Evolutionary conservation across 1,140 invertebrate species (phyloP), one percentile per base, ranked within the genome.

Genomic region (Zaprionus ghesquierei): DNA sequence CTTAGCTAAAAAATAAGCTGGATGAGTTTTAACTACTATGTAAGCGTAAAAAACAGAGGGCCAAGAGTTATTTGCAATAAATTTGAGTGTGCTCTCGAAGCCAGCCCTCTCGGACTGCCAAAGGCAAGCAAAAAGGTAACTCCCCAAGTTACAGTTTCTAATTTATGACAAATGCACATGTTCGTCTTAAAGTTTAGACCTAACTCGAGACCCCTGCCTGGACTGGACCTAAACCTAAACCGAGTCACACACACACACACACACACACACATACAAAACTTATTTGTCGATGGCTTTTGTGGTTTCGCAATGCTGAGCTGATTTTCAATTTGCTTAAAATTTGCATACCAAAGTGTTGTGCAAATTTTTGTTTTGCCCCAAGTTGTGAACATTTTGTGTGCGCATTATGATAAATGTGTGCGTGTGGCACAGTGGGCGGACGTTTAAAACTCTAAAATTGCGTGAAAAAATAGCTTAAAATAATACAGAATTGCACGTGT

Each of bases 161-260:
- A 89, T 89, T 89, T 89, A 89, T 84, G 84, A 89, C 84, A 89
- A 89, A 80, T 89, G 84, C 84, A 89, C 84, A 84, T 89, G 84
- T 64, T 77, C 65, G 69, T 80, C 84, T 89, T 87, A 59, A 79
- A 81, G 81, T 81, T 79, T 77, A 61, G 81, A 70, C 72, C 81
- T 55, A 63, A 68, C 46, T 60, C 63, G 35, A 80, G 59, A 59
- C 46, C 74, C 54, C 63, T 55, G 74, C 54, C 63, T 55, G 74
- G 59, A 63, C 78, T 41, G 35, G 35, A 38, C 35, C 63, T 9
- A 41, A 41, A 27, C 55, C 51, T 25, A 22, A 31, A 38, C 74
- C 59, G 31, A 46, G n/a, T 18, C 55, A 12, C 31, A 33, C 31
- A 13, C 31, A 33, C 5, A n/a, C 35, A 38, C 35, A 15, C n/a